These are phyloP conservation scores for Silurus asotus DNA, from an alignment of 2,113 vertebrate genomes.

Conservation along the genomic window DNA sequence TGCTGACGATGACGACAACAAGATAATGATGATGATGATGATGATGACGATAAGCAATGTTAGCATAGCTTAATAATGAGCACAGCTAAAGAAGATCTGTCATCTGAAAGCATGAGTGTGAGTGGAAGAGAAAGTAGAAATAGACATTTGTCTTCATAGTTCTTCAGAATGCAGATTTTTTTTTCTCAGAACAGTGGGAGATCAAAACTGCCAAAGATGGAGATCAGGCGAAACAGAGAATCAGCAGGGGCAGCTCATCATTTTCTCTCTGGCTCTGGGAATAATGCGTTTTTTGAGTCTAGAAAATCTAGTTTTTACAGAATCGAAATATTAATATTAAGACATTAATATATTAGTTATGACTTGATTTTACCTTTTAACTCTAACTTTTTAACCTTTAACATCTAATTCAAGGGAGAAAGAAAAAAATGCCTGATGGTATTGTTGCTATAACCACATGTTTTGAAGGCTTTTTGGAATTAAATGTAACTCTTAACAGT, in stretches of 20 bases:
- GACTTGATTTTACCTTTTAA: neutral
- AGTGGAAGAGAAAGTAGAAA: neutral
- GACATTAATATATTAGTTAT: neutral
- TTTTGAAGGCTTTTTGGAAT: neutral
- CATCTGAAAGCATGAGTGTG: neutral
- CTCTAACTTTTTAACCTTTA: neutral
- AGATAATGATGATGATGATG: neutral
- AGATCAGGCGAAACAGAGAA: neutral
- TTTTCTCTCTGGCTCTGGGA: slow-evolving; percentile 4
- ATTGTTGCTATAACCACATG: neutral
- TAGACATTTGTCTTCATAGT: neutral
- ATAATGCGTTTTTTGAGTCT: neutral
- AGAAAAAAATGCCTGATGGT: neutral
- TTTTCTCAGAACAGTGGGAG: neutral
- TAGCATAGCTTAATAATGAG: no score
- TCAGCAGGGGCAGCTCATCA: slow-evolving; percentile 13
- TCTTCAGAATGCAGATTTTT: neutral
- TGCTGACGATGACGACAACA: neutral
- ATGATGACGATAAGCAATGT: neutral
- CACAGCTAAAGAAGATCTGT: neutral
- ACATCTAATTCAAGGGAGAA: neutral
- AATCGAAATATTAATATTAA: neutral
- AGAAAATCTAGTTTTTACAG: neutral
- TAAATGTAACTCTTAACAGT: neutral
- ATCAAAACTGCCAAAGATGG: neutral